Conservation (phyloP, 2,797 vertebrate genomes). For the Smutsia temminckii region DNA sequence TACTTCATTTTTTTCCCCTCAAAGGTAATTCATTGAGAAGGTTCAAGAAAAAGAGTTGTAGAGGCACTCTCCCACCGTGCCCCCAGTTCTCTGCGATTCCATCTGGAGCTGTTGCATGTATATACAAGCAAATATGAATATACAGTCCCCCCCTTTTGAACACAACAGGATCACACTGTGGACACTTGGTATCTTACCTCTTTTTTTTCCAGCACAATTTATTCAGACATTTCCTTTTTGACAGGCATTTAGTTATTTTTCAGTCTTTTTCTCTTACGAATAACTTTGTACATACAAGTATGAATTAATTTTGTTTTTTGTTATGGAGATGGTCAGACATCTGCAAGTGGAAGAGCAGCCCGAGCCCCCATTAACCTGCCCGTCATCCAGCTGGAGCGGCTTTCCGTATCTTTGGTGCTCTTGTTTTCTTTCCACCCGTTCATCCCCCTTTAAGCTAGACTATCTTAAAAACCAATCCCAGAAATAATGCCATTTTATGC, state of each 20-base stretch:
- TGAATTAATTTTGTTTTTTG: not conserved
- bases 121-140: not conserved
- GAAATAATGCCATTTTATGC: constrained; percentile 1
- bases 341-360: not conserved
- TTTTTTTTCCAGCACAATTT: not conserved
- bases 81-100: not conserved
- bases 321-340: not conserved
- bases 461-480: not conserved
- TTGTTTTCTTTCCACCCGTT: not conserved
- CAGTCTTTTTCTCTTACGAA: not conserved
- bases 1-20: not conserved
- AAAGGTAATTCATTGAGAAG: not conserved
- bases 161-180: not conserved
- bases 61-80: not conserved
- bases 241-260: not conserved
- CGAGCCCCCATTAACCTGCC: accelerated
- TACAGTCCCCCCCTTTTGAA: not conserved
- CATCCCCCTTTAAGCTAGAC: not conserved
- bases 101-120: not conserved
- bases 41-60: not conserved
- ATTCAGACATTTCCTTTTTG: not conserved
- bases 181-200: not conserved
- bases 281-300: not conserved
- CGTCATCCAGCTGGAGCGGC: too few relatives aligned
- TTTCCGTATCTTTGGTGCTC: not conserved